Base-by-base conservation (phyloP, 2,797 vertebrate species). In the Heterohyrax brucei region DNA sequence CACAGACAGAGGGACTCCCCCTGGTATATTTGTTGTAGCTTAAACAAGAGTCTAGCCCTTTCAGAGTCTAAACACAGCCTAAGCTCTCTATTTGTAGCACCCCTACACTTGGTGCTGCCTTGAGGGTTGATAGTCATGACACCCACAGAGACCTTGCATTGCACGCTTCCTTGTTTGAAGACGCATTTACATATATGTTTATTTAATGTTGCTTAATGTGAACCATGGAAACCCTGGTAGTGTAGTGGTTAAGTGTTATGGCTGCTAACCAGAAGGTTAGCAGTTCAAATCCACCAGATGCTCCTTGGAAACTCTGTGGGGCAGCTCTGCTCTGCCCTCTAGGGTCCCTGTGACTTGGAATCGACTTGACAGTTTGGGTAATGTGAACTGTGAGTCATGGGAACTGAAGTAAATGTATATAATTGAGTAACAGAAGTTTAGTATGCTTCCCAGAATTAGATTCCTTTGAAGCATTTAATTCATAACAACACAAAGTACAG, bases 401-500 rank as follows among this genome's bases (percentile, higher is more conserved):
- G 94, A 92, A 89, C 87, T 4, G 39, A 91, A 88, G 70, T 76
- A 48, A 86, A 88, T 44, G 82, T 73, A 59, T 30, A 5, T 70
- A 44, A 80, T 93, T 87, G n/a, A 85, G 62, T 95, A 79, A 94
- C 39, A 64, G n/a, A 26, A 77, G 87, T 70, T 73, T 62, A 68
- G 56, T 96, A 48, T 66, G 6, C 84, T 95, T 93, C 26, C 10
- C n/a, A 80, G 50, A n/a, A 61, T 92, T 81, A 50, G 26, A 72
- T 78, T 91, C 19, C 77, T 93, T 76, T 91, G 73, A 92, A 93
- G 78, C 83, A 72, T 50, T 48, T 86, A 91, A 85, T 30, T 50
- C 7, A 44, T 66, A 89, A 64, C 66, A 81, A 68, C 73, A 30
- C 81, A 82, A 78, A 92, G 13, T 84, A 61, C 87, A 66, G 72